A percentile compares a stretch with the other conserved stretches of the same genome.
Conservation (phyloP, 2,888 invertebrate species). For the Rhingia campestris region DNA sequence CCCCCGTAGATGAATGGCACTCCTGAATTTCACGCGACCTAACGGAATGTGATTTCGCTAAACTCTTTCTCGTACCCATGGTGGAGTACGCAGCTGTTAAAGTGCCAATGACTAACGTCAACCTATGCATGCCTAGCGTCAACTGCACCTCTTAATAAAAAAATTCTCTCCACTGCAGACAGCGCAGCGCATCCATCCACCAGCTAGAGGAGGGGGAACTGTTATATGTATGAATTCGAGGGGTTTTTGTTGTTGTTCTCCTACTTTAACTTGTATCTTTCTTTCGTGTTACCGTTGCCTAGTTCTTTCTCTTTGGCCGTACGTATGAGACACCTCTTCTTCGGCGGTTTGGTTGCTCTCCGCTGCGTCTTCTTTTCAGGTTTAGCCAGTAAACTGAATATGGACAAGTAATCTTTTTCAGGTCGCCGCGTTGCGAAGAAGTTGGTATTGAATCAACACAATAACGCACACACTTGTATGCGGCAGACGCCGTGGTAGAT, state of each 20-base stretch:
- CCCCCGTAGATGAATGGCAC: constrained; percentile 31
- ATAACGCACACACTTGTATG: constrained; percentile 39
- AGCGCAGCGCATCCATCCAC: not conserved
- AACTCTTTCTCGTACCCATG: constrained; percentile 39
- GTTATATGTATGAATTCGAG: constrained; percentile 34
- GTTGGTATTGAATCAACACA: constrained; percentile 39
- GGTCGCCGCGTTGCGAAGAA: constrained; percentile 29
- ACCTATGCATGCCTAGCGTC: constrained; percentile 41
- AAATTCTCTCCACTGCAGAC: constrained; percentile 23
- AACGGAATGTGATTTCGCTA: constrained; percentile 64
- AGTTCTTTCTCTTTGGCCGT: constrained; percentile 34
- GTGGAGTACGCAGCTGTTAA: constrained; percentile 46
- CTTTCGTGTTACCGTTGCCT: constrained; percentile 58
- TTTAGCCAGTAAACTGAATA: constrained; percentile 48
- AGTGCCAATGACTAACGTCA: constrained; percentile 52
- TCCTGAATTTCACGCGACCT: constrained; percentile 51
- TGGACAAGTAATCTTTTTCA: constrained; percentile 42
- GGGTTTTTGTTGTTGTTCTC: constrained; percentile 9
- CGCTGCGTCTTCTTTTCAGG: constrained; percentile 44
- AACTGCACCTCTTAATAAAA: constrained; percentile 52
- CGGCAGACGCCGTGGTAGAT: not conserved
- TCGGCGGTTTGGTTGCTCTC: constrained; percentile 35
- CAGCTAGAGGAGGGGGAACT: constrained; percentile 35
- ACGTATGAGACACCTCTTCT: not conserved
- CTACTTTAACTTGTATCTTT: constrained; percentile 19